A percentile compares a stretch with the other conserved stretches of the same genome.
Evolutionary conservation across 2,888 invertebrate genomes (phyloP).

Genomic region (Drosophila leonis): DNA sequence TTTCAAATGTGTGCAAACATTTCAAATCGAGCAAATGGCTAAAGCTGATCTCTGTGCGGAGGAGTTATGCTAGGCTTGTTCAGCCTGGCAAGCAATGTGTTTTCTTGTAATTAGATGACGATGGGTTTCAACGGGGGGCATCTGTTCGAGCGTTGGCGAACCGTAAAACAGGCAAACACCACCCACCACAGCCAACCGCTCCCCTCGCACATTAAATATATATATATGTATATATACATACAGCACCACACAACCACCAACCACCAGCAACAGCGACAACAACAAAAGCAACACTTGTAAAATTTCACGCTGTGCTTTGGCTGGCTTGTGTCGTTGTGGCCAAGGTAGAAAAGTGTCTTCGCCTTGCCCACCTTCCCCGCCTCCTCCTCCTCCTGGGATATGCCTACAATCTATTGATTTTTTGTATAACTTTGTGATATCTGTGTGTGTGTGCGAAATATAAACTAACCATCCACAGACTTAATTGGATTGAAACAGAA

Average conservation of each 20-base stretch:
- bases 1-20: background rate
- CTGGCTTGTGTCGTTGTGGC: slow-evolving; percentile 46
- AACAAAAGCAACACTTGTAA: slow-evolving; percentile 70
- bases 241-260: slow-evolving; percentile 26
- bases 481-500: slow-evolving; percentile 64
- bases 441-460: slow-evolving; percentile 15
- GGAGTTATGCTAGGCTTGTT: background rate
- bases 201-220: slow-evolving; percentile 27
- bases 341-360: slow-evolving; percentile 63
- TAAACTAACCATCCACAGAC: slow-evolving; percentile 38
- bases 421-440: slow-evolving; percentile 44
- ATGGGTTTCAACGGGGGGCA: slow-evolving; percentile 58
- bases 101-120: slow-evolving; percentile 76
- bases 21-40: background rate
- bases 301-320: slow-evolving; percentile 69
- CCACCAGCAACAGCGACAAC: slow-evolving; percentile 32
- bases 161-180: slow-evolving; percentile 63
- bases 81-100: slow-evolving; percentile 29
- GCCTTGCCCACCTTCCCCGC: slow-evolving; percentile 13
- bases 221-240: slow-evolving; percentile 13
- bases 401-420: slow-evolving; percentile 72
- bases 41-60: background rate
- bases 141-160: slow-evolving; percentile 70
- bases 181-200: slow-evolving; percentile 28
- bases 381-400: slow-evolving; percentile 15